Conservation (phyloP, 2,113 vertebrate genomes). For the Rhinogobius similis region DNA sequence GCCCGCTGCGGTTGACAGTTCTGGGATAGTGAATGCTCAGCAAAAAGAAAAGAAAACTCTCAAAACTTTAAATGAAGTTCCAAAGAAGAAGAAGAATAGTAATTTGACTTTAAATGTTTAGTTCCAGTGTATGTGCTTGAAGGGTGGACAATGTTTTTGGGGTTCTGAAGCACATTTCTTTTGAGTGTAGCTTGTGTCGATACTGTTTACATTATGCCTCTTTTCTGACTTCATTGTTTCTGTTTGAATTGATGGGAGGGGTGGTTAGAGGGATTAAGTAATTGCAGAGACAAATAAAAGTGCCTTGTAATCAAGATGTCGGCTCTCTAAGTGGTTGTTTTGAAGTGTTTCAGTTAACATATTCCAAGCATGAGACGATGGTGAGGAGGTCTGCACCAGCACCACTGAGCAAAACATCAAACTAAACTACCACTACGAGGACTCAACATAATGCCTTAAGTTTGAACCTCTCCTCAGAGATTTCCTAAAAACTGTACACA, state of each 20-base stretch:
- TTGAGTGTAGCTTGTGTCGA: neutral
- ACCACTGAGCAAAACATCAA: conserved; percentile 19
- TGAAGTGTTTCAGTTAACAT: neutral
- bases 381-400: neutral
- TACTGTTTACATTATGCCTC: neutral
- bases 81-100: neutral
- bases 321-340: neutral
- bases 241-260: conserved; percentile 21
- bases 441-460: too few relatives aligned
- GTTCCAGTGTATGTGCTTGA: neutral
- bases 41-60: neutral
- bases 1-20: conserved; percentile 42
- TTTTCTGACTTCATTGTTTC: conserved; percentile 24
- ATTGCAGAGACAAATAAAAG: conserved; percentile 27
- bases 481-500: too few relatives aligned
- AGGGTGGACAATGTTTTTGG: neutral
- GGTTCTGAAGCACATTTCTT: neutral
- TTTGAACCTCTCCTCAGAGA: too few relatives aligned
- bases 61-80: neutral
- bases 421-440: neutral
- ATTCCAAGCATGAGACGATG: neutral
- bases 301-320: conserved; percentile 35
- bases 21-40: conserved; percentile 37
- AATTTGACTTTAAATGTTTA: neutral
- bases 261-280: conserved; percentile 26